Evolutionary conservation across 2,797 vertebrate species (phyloP).

Genomic region (Leptatherina wallacei): DNA sequence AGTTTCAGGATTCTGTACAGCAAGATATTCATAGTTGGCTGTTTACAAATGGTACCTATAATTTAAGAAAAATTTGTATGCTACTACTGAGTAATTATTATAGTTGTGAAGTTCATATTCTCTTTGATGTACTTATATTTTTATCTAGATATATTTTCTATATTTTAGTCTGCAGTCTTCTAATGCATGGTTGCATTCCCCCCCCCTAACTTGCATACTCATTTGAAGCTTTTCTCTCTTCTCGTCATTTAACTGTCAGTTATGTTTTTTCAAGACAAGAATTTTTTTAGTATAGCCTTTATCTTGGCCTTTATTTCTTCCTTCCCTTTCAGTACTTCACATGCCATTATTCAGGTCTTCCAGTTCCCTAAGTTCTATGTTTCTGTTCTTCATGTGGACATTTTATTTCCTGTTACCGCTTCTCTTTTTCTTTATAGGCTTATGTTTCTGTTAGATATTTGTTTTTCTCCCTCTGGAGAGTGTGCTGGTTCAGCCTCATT

Average conservation of each 20-base stretch:
- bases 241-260: not conserved
- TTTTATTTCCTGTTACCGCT: not conserved
- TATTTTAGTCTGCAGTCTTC: not conserved
- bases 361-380: no score
- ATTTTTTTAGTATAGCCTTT: not conserved
- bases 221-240: not conserved
- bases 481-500: not conserved
- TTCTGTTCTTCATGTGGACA: no score
- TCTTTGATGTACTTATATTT: constrained; percentile 1
- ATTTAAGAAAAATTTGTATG: constrained; percentile 10
- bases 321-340: not conserved
- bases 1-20: constrained; percentile 3
- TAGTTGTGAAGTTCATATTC: not conserved
- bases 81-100: constrained; percentile 1
- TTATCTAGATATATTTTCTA: not conserved
- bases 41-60: constrained; percentile 16
- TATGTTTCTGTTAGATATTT: not conserved
- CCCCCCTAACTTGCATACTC: not conserved
- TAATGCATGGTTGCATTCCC: not conserved
- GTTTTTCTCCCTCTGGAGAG: not conserved
- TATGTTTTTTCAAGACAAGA: not conserved
- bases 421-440: not conserved
- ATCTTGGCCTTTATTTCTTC: not conserved
- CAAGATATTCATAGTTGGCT: constrained; percentile 1
- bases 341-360: not conserved